These are phyloP conservation scores for Toxotes lorentzi DNA, from an alignment of 2,797 vertebrate species.

Conservation along the genomic window DNA sequence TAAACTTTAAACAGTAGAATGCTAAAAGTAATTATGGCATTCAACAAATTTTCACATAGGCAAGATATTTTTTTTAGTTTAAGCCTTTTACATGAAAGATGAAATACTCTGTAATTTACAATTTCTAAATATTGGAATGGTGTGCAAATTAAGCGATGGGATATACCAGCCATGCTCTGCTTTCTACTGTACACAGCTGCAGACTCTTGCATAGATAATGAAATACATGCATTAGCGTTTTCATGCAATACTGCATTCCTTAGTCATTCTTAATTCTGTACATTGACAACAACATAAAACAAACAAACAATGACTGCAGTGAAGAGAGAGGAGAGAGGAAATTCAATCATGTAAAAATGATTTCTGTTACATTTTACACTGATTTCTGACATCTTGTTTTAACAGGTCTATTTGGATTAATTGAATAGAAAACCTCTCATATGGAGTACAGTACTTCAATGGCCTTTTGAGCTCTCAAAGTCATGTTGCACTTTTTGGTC, in stretches of 20 bases:
- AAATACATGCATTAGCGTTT: constrained; percentile 87
- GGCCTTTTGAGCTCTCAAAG: constrained; percentile 6
- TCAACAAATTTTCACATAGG: constrained; percentile 55
- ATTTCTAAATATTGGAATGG: constrained; percentile 59
- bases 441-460: constrained; percentile 3
- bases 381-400: constrained; percentile 19
- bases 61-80: constrained; percentile 40
- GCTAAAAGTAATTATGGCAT: constrained; percentile 46
- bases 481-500: neutral
- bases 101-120: constrained; percentile 58
- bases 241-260: constrained; percentile 86
- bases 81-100: constrained; percentile 52
- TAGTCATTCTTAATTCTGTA: constrained; percentile 65
- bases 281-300: constrained; percentile 34
- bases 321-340: constrained; percentile 14
- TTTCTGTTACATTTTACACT: constrained; percentile 2
- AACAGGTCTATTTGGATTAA: constrained; percentile 18
- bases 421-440: neutral
- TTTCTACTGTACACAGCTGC: constrained; percentile 64
- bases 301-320: constrained; percentile 11
- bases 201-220: constrained; percentile 91
- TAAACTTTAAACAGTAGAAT: constrained; percentile 45
- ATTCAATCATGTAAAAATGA: constrained; percentile 6
- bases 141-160: constrained; percentile 86
- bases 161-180: constrained; percentile 75